Base-by-base conservation (phyloP, 2,888 invertebrate genomes). In the Empis livida region DNA sequence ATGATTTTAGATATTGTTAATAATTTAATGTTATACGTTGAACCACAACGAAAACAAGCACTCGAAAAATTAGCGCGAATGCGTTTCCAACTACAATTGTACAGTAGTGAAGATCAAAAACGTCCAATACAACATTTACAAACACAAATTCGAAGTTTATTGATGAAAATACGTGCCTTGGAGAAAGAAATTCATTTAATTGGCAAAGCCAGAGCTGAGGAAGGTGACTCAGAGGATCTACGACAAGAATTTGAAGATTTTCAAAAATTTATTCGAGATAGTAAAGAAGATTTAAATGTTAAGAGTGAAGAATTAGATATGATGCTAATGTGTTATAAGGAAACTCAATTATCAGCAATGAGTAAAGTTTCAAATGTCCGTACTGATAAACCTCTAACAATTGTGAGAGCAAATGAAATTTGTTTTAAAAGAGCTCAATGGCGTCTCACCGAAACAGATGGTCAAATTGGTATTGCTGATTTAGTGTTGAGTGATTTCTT, bases 341-440 rank as follows among this genome's bases (percentile, higher is more conserved):
- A 89, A 67, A 79, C 79, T 0, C 84, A 84, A 43, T 69, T 85
- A 0, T 59, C 78, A 43, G 73, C 74, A 16, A 70, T 73, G 45
- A 74, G 72, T 51, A 75, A 78, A 55, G 67, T 79, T 49, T 76
- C 77, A 1, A 78, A 80, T n/a, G 77, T 80, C 43, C 67, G 79
- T 13, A 78, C 77, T 35, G 78, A 85, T 62, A 82, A 82, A 59
- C 80, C 82, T 4, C 77, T 85, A 23, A 80, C 84, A 0, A 82
- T 85, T 45, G 87, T 91, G 23, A 75, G 94, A 32, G 81, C 85
- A 2, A 88, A 87, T 57, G 92, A 97, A 73, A 96, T 99, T 59
- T 97, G 94, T 69, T 99, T 99, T 70, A 95, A 96, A 70, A 90
- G 93, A 60, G 97, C 97, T 5, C 88, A 93, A 61, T 99, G 99